Percentiles rank a stretch among this genome's conserved stretches.
Evolutionary conservation across 2,888 invertebrate genomes (phyloP).

Genomic region (Achlya flavicornis): DNA sequence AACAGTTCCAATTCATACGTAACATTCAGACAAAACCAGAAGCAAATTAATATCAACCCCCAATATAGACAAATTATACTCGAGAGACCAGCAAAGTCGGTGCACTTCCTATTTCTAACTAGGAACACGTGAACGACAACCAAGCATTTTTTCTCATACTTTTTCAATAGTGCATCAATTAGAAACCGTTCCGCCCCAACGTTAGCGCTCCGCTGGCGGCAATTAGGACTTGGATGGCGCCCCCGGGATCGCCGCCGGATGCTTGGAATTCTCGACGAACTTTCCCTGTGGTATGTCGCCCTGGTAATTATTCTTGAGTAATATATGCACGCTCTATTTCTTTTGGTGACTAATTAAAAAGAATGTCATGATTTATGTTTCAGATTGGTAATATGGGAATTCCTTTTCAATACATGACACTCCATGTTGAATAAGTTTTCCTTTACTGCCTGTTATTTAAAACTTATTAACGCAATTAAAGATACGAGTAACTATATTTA

Average conservation of each 20-base stretch:
- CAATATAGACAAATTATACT: constrained; percentile 40
- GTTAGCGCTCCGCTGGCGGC: constrained; percentile 55
- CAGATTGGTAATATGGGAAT: constrained; percentile 8
- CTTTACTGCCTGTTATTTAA: background rate
- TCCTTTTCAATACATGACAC: background rate
- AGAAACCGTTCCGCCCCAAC: constrained; percentile 56
- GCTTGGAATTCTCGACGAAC: constrained; percentile 52
- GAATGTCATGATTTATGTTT: constrained; percentile 47
- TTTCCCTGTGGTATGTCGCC: constrained; percentile 60
- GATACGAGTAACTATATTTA: background rate
- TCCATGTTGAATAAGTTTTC: background rate
- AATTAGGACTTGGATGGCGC: constrained; percentile 56
- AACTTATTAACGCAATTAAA: background rate
- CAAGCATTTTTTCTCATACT: constrained; percentile 36
- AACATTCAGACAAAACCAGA: constrained; percentile 9
- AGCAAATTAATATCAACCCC: constrained; percentile 5
- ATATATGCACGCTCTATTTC: constrained; percentile 47
- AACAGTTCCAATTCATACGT: background rate
- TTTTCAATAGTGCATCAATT: constrained; percentile 54
- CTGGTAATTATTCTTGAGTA: constrained; percentile 66
- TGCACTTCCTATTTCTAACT: constrained; percentile 61
- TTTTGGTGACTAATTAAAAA: constrained; percentile 67
- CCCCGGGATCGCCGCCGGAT: constrained; percentile 61
- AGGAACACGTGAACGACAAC: constrained; percentile 57
- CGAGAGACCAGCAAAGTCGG: constrained; percentile 41